phyloP scores from a whole-genome alignment of 2,888 invertebrate genomes.

The Sminthurinus aureus region DNA sequence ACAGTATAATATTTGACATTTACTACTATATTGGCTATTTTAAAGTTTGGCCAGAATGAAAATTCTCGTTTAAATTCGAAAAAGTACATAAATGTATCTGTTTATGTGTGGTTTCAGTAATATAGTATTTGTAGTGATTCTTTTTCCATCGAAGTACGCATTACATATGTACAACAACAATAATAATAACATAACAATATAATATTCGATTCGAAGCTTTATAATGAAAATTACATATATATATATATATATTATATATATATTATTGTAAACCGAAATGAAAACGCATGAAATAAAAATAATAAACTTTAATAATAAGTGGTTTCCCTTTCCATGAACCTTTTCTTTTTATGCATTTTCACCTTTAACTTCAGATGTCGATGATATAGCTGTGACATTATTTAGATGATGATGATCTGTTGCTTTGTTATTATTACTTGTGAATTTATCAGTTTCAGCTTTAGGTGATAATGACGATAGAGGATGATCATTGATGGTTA shows the following conservation, averaged over 20 bases:
- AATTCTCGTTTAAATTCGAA: slow-evolving; percentile 31
- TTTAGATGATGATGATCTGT: slow-evolving; percentile 13
- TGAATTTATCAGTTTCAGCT: slow-evolving; percentile 3
- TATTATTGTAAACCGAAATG: slow-evolving; percentile 5
- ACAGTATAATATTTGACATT: slow-evolving; percentile 8
- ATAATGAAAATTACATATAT: slow-evolving; percentile 36
- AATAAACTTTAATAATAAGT: slow-evolving; percentile 18
- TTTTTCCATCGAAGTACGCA: neutral
- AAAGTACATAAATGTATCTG: neutral
- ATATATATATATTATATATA: slow-evolving; percentile 29
- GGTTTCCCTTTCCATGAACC: neutral
- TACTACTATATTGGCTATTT: neutral
- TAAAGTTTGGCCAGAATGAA: slow-evolving; percentile 34
- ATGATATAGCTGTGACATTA: slow-evolving; percentile 23
- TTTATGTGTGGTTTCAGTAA: neutral
- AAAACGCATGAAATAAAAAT: slow-evolving; percentile 20
- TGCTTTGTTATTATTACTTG: neutral
- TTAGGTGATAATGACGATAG: neutral
- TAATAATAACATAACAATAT: slow-evolving; percentile 20
- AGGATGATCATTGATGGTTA: slow-evolving; percentile 30
- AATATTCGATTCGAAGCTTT: slow-evolving; percentile 32
- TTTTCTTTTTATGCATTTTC: neutral
- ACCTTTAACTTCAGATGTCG: slow-evolving; percentile 4
- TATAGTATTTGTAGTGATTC: neutral
- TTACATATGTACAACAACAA: slow-evolving; percentile 5